Percentiles rank a stretch among this genome's conserved stretches.
Evolutionary conservation across 2,113 vertebrate species (phyloP).

Genomic region (Cygnus atratus): DNA sequence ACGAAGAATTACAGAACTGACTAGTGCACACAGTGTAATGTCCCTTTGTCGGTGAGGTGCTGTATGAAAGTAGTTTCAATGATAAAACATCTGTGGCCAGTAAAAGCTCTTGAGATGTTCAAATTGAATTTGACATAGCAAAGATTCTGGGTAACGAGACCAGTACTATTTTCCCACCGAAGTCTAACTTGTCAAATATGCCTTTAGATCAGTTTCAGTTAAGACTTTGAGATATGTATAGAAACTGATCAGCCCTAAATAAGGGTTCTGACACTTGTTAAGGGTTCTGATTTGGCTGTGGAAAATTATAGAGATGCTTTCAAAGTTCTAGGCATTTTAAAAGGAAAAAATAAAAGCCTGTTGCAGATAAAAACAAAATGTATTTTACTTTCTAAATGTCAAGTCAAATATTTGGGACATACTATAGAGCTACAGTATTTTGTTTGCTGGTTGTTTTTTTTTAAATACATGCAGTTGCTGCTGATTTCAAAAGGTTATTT

Average conservation of each 20-base stretch:
- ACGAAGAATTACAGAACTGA: neutral
- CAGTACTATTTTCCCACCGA: neutral
- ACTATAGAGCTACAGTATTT: neutral
- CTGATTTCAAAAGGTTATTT: neutral
- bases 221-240: neutral
- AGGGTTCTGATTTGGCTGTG: neutral
- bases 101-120: neutral
- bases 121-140: neutral
- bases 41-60: neutral
- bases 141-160: neutral
- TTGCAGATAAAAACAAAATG: neutral
- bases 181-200: neutral
- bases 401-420: neutral
- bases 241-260: neutral
- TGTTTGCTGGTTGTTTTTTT: neutral
- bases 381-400: neutral
- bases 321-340: neutral
- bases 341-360: neutral
- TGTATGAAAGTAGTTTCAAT: neutral
- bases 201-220: neutral
- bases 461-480: neutral
- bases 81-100: neutral
- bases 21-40: neutral
- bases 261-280: neutral
- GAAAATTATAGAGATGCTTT: neutral